Base-by-base conservation (phyloP, 92 coral and sea anemone species). In the Paragorgia papillata region DNA sequence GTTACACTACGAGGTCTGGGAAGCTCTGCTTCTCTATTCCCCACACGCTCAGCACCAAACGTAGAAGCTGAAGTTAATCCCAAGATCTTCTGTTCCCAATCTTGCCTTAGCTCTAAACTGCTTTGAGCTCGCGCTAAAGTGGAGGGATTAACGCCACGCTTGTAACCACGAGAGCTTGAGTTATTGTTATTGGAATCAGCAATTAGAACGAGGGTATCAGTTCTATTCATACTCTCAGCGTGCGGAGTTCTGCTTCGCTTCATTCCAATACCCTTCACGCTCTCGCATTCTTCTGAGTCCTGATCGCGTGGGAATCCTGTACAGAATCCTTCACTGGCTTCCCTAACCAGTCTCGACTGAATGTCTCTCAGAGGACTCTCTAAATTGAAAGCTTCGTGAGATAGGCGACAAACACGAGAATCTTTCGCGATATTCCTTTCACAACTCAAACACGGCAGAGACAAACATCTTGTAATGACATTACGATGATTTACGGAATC, bases 81-180 rank as follows among this genome's bases (percentile, higher is more conserved):
- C 24, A 70, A 31, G 4, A 70, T 57, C 46, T 70, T 70, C 46
- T 51, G 62, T 12, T 70, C 77, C 77, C 77, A 70, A 33, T 70
- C 77, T 3, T 12, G 33, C 51, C 77, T 49, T n/a, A 30, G n/a
- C 10, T 70, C 62, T 28, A 50, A 22, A 25, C n/a, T 34, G 30
- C 56, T 44, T 30, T 34, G 29, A 10, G 56, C 41, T 20, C 53
- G 55, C 29, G 33, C n/a, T 53, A 20, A 27, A 27, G 10, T n/a
- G 21, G 46, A 3, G 20, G 3, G 41, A 6, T 8, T 17, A 17
- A 40, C 34, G 30, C 3, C 13, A 15, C 34, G 44, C 24, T 67
- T 41, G 18, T 67, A 26, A 22, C 26, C 44, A 43, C 18, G 20
- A 67, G 28, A 50, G 0, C 5, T 17, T 9, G 13, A 46, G 61